Conservation (phyloP, 2,113 vertebrate species). For the Aleadryas rufinucha region DNA sequence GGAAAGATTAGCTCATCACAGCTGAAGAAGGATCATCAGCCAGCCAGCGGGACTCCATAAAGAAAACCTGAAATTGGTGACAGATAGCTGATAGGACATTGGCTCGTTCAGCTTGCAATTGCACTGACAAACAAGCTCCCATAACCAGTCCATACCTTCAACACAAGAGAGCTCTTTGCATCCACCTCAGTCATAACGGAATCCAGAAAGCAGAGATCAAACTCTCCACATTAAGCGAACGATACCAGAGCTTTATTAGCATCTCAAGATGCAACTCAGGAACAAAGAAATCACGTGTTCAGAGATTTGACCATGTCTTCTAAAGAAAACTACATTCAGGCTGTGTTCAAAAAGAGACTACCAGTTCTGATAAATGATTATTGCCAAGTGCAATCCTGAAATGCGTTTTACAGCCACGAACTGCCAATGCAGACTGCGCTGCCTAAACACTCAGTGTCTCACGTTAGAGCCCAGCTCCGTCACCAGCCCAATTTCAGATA, state of each 20-base stretch:
- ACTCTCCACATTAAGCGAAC: background rate
- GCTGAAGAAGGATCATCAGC: slow-evolving; percentile 22
- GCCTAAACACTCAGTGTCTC: background rate
- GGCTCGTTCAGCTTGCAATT: background rate
- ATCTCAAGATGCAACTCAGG: slow-evolving; percentile 55
- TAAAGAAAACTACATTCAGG: background rate
- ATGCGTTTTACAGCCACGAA: background rate
- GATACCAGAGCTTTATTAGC: slow-evolving; percentile 33
- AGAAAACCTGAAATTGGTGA: slow-evolving; percentile 23
- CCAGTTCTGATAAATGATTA: background rate
- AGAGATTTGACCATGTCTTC: background rate
- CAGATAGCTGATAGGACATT: background rate
- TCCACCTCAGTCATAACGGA: slow-evolving; percentile 9
- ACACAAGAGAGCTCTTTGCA: slow-evolving; percentile 14
- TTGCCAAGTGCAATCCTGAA: background rate
- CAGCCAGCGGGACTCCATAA: slow-evolving; percentile 43
- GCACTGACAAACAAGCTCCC: slow-evolving; percentile 15
- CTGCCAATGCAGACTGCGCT: background rate
- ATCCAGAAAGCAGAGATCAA: slow-evolving; percentile 41
- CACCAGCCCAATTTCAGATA: background rate
- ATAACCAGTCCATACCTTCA: background rate
- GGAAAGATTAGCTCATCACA: slow-evolving; percentile 16
- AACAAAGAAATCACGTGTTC: slow-evolving; percentile 35
- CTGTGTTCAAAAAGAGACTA: background rate
- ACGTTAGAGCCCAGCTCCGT: background rate